These are phyloP conservation scores for Serinus canaria DNA, from an alignment of 2,113 vertebrate species.

Conservation along the genomic window DNA sequence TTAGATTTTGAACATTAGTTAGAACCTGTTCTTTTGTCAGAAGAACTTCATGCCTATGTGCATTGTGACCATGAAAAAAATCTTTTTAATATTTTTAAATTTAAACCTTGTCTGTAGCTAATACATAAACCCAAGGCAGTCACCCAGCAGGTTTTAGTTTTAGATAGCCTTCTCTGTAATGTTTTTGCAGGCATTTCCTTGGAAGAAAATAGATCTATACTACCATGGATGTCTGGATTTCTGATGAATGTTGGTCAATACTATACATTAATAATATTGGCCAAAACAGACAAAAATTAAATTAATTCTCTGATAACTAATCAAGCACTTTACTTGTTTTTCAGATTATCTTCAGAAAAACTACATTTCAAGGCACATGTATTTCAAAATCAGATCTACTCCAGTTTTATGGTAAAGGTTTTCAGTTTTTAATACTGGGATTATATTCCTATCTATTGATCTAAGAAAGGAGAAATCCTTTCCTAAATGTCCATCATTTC, in stretches of 20 bases:
- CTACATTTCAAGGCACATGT: background rate
- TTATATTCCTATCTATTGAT: background rate
- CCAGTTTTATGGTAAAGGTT: background rate
- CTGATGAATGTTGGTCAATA: background rate
- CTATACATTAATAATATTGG: background rate
- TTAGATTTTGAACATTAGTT: background rate
- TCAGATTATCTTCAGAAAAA: background rate
- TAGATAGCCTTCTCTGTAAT: background rate
- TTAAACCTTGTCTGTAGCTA: background rate
- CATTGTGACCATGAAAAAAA: background rate
- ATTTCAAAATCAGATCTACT: background rate
- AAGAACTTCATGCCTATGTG: background rate
- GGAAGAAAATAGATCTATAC: background rate
- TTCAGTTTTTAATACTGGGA: background rate
- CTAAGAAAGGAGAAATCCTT: background rate
- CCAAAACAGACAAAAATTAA: background rate
- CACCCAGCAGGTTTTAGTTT: background rate
- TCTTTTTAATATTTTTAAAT: background rate
- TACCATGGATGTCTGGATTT: background rate
- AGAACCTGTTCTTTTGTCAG: background rate
- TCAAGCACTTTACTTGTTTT: background rate
- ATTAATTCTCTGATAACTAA: background rate
- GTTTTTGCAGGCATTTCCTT: background rate
- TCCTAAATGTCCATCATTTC: background rate
- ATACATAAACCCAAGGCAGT: background rate